Conservation (phyloP, 2,888 invertebrate genomes). For the Busseola fusca region DNA sequence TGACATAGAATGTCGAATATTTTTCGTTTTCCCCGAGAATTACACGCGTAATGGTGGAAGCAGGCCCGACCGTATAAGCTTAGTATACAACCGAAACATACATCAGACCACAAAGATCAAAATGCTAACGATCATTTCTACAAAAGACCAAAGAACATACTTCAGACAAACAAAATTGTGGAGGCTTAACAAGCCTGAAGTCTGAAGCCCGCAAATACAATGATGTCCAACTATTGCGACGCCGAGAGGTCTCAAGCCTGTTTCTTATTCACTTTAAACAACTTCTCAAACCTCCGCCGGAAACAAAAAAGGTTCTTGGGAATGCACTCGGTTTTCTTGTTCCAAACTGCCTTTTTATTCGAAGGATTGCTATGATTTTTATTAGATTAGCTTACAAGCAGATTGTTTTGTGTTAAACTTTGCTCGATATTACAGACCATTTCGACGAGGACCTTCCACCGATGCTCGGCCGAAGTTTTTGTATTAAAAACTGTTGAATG, state of each 20-base stretch:
- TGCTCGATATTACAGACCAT: constrained; percentile 51
- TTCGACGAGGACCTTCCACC: constrained; percentile 11
- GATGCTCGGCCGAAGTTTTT: constrained; percentile 43
- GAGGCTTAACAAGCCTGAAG: constrained; percentile 55
- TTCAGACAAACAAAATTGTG: constrained; percentile 50
- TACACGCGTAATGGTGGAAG: not conserved
- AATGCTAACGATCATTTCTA: constrained; percentile 45
- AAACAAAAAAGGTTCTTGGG: constrained; percentile 59
- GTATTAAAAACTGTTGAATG: constrained; percentile 54
- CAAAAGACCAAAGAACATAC: constrained; percentile 41
- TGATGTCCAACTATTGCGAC: constrained; percentile 58
- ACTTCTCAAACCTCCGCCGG: constrained; percentile 57
- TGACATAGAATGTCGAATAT: constrained; percentile 1
- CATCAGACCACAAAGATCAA: constrained; percentile 30
- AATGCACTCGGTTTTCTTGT: constrained; percentile 56
- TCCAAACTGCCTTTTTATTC: constrained; percentile 49
- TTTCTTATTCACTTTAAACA: constrained; percentile 68
- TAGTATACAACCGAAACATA: constrained; percentile 2
- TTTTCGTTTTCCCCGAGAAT: constrained; percentile 11
- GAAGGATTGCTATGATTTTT: constrained; percentile 56
- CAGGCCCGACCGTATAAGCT: not conserved
- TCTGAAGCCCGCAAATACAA: constrained; percentile 61
- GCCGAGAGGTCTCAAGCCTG: constrained; percentile 54
- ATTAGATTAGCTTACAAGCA: constrained; percentile 42
- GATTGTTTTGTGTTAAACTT: constrained; percentile 50